phyloP scores from a whole-genome alignment of 1,140 invertebrate species.

The Cyclina sinensis region DNA sequence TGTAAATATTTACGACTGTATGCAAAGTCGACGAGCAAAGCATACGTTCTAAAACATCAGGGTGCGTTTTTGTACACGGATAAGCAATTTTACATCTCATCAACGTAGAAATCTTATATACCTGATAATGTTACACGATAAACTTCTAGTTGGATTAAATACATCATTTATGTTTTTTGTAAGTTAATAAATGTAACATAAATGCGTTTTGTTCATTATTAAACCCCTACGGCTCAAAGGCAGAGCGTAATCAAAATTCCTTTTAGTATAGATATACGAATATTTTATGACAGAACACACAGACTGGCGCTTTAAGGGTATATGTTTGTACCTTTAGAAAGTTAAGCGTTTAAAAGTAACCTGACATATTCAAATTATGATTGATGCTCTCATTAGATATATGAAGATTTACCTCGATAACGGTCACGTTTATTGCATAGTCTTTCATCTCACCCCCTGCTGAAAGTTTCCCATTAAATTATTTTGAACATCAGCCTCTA shows the following conservation, averaged over 20 bases:
- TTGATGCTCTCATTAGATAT: conserved; percentile 47
- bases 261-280: conserved; percentile 49
- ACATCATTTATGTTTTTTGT: conserved; percentile 47
- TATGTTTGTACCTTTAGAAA: background rate
- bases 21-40: background rate
- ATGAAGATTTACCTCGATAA: background rate
- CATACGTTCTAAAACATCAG: too few relatives aligned
- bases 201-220: conserved; percentile 53
- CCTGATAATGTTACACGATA: conserved; percentile 36
- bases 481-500: too few relatives aligned
- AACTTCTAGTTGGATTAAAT: conserved; percentile 23
- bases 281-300: conserved; percentile 56
- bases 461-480: background rate
- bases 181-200: conserved; percentile 47
- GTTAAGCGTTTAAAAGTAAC: conserved; percentile 8
- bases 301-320: background rate
- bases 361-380: conserved; percentile 42
- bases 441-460: conserved; percentile 6
- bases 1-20: conserved; percentile 31
- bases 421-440: background rate
- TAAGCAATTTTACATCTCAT: conserved; percentile 15
- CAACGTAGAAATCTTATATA: conserved; percentile 20
- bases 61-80: background rate
- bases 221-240: conserved; percentile 48
- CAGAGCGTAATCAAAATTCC: conserved; percentile 49